Percentiles rank a stretch among this genome's conserved stretches.
phyloP scores from a whole-genome alignment of 1,140 invertebrate species.

The Pseudoatta argentina region DNA sequence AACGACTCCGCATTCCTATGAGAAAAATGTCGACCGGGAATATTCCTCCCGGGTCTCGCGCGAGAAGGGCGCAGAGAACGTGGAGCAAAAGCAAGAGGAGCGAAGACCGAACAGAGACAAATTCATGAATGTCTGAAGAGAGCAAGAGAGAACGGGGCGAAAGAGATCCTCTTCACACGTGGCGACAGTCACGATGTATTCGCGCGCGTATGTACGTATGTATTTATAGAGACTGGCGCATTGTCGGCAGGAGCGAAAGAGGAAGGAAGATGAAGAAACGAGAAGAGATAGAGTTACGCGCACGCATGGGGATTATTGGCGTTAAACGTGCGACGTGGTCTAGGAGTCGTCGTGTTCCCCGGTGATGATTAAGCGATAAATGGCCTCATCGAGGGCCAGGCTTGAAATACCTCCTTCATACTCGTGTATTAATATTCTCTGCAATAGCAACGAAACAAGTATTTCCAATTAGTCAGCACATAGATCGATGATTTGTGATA shows the following conservation, averaged over 20 bases:
- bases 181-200: slow-evolving; percentile 76
- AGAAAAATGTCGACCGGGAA: slow-evolving; percentile 79
- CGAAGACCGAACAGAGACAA: slow-evolving; percentile 43
- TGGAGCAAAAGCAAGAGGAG: neutral
- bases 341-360: slow-evolving; percentile 21
- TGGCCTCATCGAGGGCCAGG: neutral
- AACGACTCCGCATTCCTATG: slow-evolving; percentile 77
- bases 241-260: slow-evolving; percentile 69
- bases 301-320: slow-evolving; percentile 31
- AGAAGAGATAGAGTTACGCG: slow-evolving; percentile 34
- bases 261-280: slow-evolving; percentile 37
- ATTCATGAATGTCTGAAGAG: neutral
- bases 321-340: slow-evolving; percentile 20
- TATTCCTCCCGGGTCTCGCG: slow-evolving; percentile 70
- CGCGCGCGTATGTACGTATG: slow-evolving; percentile 68
- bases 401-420: neutral
- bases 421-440: neutral
- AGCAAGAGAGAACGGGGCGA: slow-evolving; percentile 48
- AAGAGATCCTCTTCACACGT: slow-evolving; percentile 77
- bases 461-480: slow-evolving; percentile 20
- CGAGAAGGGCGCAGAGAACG: slow-evolving; percentile 49
- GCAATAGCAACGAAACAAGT: neutral
- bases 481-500: slow-evolving; percentile 18
- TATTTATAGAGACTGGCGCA: slow-evolving; percentile 80
- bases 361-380: slow-evolving; percentile 46